Evolutionary conservation across 1,140 invertebrate species (phyloP).

Genomic region (Berghia stephanieae): DNA sequence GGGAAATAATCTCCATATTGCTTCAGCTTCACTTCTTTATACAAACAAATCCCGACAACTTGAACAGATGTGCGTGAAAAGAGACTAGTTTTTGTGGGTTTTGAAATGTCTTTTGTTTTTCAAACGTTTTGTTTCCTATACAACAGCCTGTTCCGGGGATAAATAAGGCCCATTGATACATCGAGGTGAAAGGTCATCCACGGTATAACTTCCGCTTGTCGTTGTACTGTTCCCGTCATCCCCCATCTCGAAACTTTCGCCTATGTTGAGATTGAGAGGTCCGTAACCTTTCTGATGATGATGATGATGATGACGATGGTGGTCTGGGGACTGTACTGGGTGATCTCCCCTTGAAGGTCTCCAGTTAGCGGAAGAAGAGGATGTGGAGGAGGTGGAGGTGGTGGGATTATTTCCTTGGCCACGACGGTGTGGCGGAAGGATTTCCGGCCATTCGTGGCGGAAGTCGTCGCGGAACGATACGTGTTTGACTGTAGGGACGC

Average conservation of each 20-base stretch:
- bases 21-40: no score
- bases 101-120: no score
- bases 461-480: conserved; percentile 38
- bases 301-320: conserved; percentile 16
- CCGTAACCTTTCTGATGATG: no score
- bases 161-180: not conserved
- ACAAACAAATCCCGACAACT: no score
- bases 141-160: conserved; percentile 16
- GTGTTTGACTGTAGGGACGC: conserved; percentile 30
- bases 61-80: no score
- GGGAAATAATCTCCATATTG: no score
- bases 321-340: conserved; percentile 7
- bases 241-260: conserved; percentile 31
- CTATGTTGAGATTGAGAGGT: conserved; percentile 24
- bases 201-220: conserved; percentile 28
- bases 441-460: conserved; percentile 18
- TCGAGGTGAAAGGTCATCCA: conserved; percentile 23
- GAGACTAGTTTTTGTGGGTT: no score
- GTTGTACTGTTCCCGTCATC: conserved; percentile 40
- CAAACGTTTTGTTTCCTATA: no score
- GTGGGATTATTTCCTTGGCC: no score
- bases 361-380: no score
- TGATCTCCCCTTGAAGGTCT: not conserved
- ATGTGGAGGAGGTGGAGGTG: no score
- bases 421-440: not conserved